These are phyloP conservation scores for Noctuana brunneofusca DNA, from an alignment of 2,888 invertebrate genomes.

Conservation along the genomic window DNA sequence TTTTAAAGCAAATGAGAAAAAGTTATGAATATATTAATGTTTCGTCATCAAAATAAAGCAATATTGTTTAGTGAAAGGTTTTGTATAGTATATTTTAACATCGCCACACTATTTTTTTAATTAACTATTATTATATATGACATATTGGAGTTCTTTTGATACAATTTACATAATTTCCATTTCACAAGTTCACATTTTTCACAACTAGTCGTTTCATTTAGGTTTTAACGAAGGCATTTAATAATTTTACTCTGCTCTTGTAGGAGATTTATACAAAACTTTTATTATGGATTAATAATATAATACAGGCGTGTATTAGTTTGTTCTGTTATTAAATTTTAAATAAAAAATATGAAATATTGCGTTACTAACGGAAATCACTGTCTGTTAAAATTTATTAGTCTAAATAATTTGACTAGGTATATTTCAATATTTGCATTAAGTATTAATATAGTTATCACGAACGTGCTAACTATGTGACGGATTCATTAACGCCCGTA, in stretches of 20 bases:
- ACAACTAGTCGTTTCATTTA: constrained; percentile 7
- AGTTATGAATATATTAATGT: too few relatives aligned
- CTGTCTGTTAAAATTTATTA: constrained; percentile 1
- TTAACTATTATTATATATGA: neutral
- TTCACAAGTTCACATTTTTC: neutral
- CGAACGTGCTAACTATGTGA: neutral
- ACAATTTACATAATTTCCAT: neutral
- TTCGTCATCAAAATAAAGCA: too few relatives aligned
- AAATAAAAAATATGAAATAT: too few relatives aligned
- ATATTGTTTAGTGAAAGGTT: neutral
- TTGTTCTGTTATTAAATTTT: too few relatives aligned
- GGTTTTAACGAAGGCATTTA: neutral
- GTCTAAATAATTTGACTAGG: constrained; percentile 32
- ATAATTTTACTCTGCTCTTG: neutral
- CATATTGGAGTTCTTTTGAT: neutral
- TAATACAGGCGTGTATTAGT: too few relatives aligned
- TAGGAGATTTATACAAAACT: neutral
- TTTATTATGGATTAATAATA: too few relatives aligned
- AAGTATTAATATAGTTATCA: constrained; percentile 1
- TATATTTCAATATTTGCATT: constrained; percentile 12
- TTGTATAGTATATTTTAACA: neutral
- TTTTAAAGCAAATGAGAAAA: too few relatives aligned
- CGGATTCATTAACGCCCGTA: neutral
- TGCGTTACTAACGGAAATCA: neutral
- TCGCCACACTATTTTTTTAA: neutral